Evolutionary conservation across 1,140 invertebrate species (phyloP).

Genomic region (Zelostemma sp.): DNA sequence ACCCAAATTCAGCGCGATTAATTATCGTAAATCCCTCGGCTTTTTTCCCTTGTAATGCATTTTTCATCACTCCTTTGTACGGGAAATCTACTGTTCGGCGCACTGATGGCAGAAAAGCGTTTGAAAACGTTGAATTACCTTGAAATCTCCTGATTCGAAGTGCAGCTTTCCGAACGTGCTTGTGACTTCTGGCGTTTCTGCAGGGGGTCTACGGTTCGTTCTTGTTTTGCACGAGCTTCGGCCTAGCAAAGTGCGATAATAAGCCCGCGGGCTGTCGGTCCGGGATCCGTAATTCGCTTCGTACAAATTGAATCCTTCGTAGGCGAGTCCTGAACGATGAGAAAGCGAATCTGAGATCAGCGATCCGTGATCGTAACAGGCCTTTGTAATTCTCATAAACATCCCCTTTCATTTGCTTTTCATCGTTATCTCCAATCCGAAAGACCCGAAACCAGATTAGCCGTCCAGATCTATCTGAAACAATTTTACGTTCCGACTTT

Average conservation of each 20-base stretch:
- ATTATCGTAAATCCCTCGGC: constrained; percentile 26
- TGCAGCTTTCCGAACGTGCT: constrained; percentile 45
- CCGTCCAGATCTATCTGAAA: constrained; percentile 35
- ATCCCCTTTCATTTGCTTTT: constrained; percentile 51
- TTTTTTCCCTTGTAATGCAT: not conserved
- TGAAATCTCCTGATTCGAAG: constrained; percentile 42
- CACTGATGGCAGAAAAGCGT: too few species aligned
- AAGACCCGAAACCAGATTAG: constrained; percentile 47
- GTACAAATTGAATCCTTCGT: constrained; percentile 67
- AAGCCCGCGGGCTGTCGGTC: constrained; percentile 66
- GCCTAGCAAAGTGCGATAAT: constrained; percentile 66
- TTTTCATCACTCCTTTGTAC: not conserved
- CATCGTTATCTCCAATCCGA: constrained; percentile 40
- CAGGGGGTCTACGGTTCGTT: constrained; percentile 39
- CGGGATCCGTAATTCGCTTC: constrained; percentile 64
- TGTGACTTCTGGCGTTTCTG: constrained; percentile 42
- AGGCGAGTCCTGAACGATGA: constrained; percentile 60
- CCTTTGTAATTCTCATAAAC: constrained; percentile 54
- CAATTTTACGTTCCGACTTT: too few species aligned
- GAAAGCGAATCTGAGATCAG: constrained; percentile 63
- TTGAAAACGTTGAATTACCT: constrained; percentile 46
- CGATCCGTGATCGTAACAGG: constrained; percentile 62
- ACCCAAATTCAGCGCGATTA: constrained; percentile 42
- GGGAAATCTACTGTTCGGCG: too few species aligned
- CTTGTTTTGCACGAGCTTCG: constrained; percentile 52